These are phyloP conservation scores for Nannospalax galili DNA, from an alignment of 2,113 vertebrate species.

Conservation along the genomic window DNA sequence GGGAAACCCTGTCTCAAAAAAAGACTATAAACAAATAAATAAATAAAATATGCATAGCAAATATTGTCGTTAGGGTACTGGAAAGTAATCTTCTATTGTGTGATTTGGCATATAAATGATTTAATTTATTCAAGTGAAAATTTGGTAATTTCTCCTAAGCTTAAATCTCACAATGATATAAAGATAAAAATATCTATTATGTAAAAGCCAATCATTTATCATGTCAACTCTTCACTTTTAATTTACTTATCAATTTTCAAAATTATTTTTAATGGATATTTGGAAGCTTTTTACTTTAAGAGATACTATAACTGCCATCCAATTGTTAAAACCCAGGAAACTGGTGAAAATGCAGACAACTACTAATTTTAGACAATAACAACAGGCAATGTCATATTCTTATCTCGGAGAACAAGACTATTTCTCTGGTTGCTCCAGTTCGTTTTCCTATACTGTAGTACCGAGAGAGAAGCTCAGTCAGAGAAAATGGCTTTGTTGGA, in stretches of 20 bases:
- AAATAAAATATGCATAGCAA: too few relatives aligned
- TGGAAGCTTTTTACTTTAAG: not conserved
- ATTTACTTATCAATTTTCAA: not conserved
- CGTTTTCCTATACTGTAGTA: not conserved
- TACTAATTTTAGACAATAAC: not conserved
- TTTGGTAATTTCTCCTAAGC: too few relatives aligned
- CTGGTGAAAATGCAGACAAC: not conserved
- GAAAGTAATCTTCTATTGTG: too few relatives aligned
- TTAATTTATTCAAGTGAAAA: too few relatives aligned
- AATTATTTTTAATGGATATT: conserved; percentile 1
- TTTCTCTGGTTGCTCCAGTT: not conserved
- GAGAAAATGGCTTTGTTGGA: not conserved
- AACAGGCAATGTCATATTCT: not conserved
- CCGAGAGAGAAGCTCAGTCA: not conserved
- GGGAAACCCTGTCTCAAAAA: too few relatives aligned
- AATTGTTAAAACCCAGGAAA: not conserved
- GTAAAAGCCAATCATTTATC: not conserved
- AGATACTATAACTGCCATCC: not conserved
- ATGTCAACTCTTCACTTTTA: not conserved
- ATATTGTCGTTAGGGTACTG: too few relatives aligned
- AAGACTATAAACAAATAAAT: too few relatives aligned
- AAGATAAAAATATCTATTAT: not conserved
- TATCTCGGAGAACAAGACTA: not conserved
- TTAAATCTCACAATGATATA: not conserved
- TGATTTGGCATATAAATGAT: too few relatives aligned